Evolutionary conservation across 1,140 invertebrate species (phyloP).

Genomic region (Oryctes rhinoceros): DNA sequence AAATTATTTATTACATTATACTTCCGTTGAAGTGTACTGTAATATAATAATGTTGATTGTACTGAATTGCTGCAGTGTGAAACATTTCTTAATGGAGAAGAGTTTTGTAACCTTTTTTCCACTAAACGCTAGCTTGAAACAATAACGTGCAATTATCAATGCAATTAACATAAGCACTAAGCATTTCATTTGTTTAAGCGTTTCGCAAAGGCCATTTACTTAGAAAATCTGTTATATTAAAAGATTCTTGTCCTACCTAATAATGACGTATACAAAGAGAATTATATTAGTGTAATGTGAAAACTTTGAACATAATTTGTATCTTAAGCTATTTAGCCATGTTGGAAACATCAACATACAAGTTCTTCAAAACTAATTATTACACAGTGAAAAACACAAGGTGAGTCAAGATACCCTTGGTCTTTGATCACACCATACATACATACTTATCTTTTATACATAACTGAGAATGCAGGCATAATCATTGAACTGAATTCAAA

Average conservation of each 20-base stretch:
- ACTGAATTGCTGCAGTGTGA: neutral
- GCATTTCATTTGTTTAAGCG: conserved; percentile 48
- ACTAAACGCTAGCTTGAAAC: conserved; percentile 41
- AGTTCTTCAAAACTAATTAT: no score
- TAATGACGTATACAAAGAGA: neutral
- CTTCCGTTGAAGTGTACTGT: neutral
- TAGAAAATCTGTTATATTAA: neutral
- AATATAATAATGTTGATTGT: neutral
- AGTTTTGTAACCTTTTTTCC: conserved; percentile 10
- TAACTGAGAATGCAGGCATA: no score
- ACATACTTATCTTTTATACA: no score
- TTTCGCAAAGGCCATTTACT: conserved; percentile 37
- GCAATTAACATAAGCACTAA: conserved; percentile 46
- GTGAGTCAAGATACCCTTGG: no score
- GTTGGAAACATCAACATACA: no score
- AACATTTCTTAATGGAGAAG: neutral
- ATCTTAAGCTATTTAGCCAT: no score
- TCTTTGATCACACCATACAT: no score
- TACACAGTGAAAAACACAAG: no score
- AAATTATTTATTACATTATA: neutral
- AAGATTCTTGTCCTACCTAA: neutral
- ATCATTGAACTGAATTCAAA: no score
- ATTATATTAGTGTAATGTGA: no score
- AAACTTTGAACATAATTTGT: no score
- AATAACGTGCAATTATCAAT: conserved; percentile 47